Evolutionary conservation across 1,140 invertebrate genomes (phyloP).

Genomic region (Drosophila persimilis): DNA sequence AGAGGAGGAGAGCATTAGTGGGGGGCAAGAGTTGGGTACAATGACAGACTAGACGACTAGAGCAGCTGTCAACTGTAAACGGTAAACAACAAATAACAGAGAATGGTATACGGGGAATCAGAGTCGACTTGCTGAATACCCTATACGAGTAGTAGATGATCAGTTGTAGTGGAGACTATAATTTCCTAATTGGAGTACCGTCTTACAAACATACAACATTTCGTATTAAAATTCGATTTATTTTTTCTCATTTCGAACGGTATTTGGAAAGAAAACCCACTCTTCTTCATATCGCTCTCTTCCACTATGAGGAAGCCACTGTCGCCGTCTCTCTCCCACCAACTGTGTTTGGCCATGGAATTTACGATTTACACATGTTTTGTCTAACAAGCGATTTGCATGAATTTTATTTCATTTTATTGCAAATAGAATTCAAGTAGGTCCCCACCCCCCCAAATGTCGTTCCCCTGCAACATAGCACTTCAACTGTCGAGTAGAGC

Average conservation of each 20-base stretch:
- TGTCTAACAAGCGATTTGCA: slow-evolving; percentile 44
- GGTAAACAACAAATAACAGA: slow-evolving; percentile 24
- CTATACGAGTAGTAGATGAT: slow-evolving; percentile 2
- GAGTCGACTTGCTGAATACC: background rate
- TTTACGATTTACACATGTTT: slow-evolving; percentile 37
- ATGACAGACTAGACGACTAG: slow-evolving; percentile 26
- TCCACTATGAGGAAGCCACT: slow-evolving; percentile 22
- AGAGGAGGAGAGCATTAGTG: slow-evolving; percentile 19
- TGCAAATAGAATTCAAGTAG: slow-evolving; percentile 59
- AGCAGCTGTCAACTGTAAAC: slow-evolving; percentile 60
- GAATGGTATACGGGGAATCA: background rate
- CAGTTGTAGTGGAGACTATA: too few relatives aligned
- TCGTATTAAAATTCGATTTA: background rate
- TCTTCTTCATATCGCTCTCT: background rate
- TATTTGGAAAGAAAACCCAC: background rate
- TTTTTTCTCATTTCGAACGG: too few relatives aligned
- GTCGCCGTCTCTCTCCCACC: background rate
- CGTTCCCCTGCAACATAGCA: slow-evolving; percentile 20
- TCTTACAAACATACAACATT: too few relatives aligned
- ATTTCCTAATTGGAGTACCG: too few relatives aligned
- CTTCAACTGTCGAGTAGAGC: slow-evolving; percentile 46
- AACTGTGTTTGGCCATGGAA: slow-evolving; percentile 41
- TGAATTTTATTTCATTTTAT: slow-evolving; percentile 55
- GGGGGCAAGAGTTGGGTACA: slow-evolving; percentile 6
- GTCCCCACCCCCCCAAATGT: slow-evolving; percentile 12